Percentiles rank a stretch among this genome's conserved stretches.
These are phyloP conservation scores for Colletes latitarsis DNA, from an alignment of 1,140 invertebrate species.

Conservation along the genomic window DNA sequence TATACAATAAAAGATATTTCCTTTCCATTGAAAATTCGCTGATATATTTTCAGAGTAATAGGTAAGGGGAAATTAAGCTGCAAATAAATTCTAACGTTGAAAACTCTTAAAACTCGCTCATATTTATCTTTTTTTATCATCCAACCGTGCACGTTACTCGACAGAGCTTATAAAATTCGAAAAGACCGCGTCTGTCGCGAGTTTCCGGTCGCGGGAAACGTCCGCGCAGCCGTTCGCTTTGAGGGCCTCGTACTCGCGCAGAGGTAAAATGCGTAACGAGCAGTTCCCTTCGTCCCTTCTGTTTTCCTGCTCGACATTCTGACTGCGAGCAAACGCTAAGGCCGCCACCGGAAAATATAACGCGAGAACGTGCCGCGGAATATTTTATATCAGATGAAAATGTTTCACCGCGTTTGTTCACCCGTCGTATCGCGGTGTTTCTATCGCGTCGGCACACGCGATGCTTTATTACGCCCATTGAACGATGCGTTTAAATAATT, in stretches of 20 bases:
- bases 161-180: neutral
- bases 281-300: neutral
- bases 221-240: neutral
- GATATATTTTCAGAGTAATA: no score
- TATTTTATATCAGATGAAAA: constrained; percentile 50
- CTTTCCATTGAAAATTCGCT: no score
- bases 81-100: no score
- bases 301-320: constrained; percentile 11
- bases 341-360: constrained; percentile 18
- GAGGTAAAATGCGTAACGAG: constrained; percentile 28
- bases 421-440: constrained; percentile 20
- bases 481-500: constrained; percentile 59
- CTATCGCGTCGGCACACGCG: constrained; percentile 23
- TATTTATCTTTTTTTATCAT: no score
- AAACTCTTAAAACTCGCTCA: no score
- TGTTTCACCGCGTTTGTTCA: constrained; percentile 59
- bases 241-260: constrained; percentile 5
- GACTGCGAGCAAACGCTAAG: constrained; percentile 13
- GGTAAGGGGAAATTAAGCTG: no score
- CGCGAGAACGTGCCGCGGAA: constrained; percentile 42
- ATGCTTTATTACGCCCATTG: constrained; percentile 47
- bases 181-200: neutral
- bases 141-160: no score
- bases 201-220: neutral
- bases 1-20: no score